Conservation (phyloP, 37 sponge, comb jelly and placozoan species). For the Mnemiopsis leidyi region DNA sequence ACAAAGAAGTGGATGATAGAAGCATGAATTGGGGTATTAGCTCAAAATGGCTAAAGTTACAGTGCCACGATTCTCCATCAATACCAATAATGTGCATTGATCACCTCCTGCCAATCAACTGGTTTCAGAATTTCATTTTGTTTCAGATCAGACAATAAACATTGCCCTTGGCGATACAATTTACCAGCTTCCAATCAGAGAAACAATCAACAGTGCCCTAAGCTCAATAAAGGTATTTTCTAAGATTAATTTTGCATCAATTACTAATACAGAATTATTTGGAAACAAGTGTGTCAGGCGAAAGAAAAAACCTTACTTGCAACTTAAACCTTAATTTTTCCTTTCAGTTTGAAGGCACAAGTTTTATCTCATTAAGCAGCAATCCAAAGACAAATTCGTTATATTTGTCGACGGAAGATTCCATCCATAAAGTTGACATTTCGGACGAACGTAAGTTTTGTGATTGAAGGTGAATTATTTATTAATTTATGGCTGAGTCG, state of each 20-base stretch:
- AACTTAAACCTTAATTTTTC: no score
- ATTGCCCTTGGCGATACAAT: neutral
- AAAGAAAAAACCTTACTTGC: no score
- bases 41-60: neutral
- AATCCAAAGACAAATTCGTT: neutral
- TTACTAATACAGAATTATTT: neutral
- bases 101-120: no score
- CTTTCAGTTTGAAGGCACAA: slow-evolving; percentile 52
- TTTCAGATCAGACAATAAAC: neutral
- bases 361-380: slow-evolving; percentile 28
- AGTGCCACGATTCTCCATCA: neutral
- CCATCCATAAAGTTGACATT: neutral
- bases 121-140: no score
- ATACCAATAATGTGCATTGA: neutral
- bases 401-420: neutral
- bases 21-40: no score
- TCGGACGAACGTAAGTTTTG: neutral
- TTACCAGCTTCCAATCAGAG: neutral
- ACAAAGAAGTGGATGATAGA: no score
- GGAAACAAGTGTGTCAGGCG: neutral
- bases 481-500: neutral
- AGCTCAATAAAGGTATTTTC: slow-evolving; percentile 17
- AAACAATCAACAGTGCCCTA: neutral
- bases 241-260: neutral
- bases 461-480: neutral